These are phyloP conservation scores for Apodemia zela DNA, from an alignment of 2,888 invertebrate genomes.

Conservation along the genomic window DNA sequence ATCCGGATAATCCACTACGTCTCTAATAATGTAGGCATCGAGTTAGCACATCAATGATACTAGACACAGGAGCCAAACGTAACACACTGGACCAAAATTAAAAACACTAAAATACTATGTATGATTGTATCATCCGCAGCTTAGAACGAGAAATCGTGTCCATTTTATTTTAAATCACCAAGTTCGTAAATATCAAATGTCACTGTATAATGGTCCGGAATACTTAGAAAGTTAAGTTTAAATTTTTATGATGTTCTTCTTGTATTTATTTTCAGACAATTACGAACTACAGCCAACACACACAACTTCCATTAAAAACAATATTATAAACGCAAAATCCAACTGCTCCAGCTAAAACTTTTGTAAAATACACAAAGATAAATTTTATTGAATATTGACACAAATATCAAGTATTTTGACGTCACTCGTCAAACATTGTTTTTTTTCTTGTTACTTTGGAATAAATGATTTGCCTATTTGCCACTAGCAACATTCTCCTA, in stretches of 20 bases:
- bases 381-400: constrained; percentile 2
- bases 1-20: constrained; percentile 58
- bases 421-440: neutral
- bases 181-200: constrained; percentile 11
- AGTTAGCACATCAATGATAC: constrained; percentile 16
- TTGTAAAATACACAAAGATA: neutral
- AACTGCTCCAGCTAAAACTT: neutral
- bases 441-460: neutral
- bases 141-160: neutral
- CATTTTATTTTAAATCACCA: constrained; percentile 6
- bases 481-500: neutral
- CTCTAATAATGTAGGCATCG: constrained; percentile 24
- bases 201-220: neutral
- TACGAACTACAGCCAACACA: neutral
- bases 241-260: neutral
- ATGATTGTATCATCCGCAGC: neutral
- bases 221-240: constrained; percentile 3
- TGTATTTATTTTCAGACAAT: neutral
- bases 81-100: neutral
- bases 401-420: neutral
- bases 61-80: neutral
- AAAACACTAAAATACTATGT: neutral
- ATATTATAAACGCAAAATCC: neutral
- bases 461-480: neutral
- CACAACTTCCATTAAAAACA: neutral